phyloP scores from a whole-genome alignment of 1,140 invertebrate species.

The Homalodisca vitripennis region DNA sequence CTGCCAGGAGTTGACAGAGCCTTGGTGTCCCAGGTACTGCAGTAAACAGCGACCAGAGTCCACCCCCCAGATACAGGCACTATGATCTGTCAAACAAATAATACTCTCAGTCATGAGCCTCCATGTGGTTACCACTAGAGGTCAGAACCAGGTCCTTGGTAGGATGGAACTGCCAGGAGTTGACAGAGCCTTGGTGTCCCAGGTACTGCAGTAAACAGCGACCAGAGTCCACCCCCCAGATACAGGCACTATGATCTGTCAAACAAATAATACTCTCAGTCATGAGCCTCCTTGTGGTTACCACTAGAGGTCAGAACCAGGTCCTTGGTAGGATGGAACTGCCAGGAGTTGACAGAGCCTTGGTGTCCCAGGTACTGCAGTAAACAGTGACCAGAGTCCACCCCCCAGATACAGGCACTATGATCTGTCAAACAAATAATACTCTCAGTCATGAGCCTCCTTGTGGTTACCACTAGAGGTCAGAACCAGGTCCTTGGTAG shows the following conservation, averaged over 20 bases:
- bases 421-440: no score
- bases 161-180: conserved; percentile 95
- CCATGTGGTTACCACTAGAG: conserved; percentile 90
- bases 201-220: conserved; percentile 90
- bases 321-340: conserved; percentile 91
- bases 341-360: conserved; percentile 96
- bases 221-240: conserved; percentile 89
- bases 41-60: conserved; percentile 87
- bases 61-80: conserved; percentile 89
- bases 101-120: conserved; percentile 97
- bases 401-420: conserved; percentile 90
- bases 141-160: conserved; percentile 88
- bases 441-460: no score
- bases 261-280: no score
- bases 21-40: conserved; percentile 91
- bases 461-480: conserved; percentile 93
- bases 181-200: conserved; percentile 94
- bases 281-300: conserved; percentile 88
- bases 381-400: conserved; percentile 85
- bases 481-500: conserved; percentile 84
- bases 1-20: conserved; percentile 95
- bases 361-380: conserved; percentile 91
- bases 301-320: conserved; percentile 92
- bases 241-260: conserved; percentile 90
- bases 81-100: no score